Percentiles rank a stretch among this genome's conserved stretches.
These are phyloP conservation scores for Rana temporaria DNA, from an alignment of 2,113 vertebrate genomes.

Conservation along the genomic window DNA sequence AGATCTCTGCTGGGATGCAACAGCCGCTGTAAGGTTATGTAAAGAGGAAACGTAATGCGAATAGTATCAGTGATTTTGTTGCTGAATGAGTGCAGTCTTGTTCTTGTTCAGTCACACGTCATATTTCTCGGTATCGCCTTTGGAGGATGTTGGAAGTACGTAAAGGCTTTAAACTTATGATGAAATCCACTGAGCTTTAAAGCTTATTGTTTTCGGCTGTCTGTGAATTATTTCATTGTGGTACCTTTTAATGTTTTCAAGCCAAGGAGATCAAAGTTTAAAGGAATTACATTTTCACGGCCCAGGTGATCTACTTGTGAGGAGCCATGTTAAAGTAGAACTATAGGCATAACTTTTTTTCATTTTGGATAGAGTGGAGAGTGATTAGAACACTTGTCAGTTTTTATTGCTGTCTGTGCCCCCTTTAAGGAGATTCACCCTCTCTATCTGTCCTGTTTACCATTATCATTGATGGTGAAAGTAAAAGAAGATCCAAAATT, in stretches of 20 bases:
- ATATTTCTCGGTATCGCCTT: conserved; percentile 33
- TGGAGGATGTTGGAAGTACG: conserved; percentile 9
- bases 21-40: not conserved
- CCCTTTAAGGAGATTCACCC: no score
- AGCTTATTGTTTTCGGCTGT: not conserved
- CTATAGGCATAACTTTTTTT: no score
- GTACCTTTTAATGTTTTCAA: not conserved
- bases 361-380: no score
- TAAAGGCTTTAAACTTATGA: conserved; percentile 27
- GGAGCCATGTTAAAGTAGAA: no score
- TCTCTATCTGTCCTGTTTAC: no score
- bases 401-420: no score
- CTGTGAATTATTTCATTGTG: not conserved
- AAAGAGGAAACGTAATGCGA: conserved; percentile 28
- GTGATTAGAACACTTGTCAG: no score
- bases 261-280: not conserved
- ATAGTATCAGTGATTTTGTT: conserved; percentile 11
- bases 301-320: no score
- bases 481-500: no score
- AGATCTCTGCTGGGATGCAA: conserved; percentile 8
- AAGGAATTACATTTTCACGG: not conserved
- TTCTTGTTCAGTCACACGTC: conserved; percentile 27
- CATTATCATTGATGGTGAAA: no score
- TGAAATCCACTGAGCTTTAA: conserved; percentile 7
- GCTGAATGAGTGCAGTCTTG: conserved; percentile 40